Percentiles rank a stretch among this genome's conserved stretches.
Evolutionary conservation across 2,113 vertebrate genomes (phyloP).

Genomic region (Antigone vipio): DNA sequence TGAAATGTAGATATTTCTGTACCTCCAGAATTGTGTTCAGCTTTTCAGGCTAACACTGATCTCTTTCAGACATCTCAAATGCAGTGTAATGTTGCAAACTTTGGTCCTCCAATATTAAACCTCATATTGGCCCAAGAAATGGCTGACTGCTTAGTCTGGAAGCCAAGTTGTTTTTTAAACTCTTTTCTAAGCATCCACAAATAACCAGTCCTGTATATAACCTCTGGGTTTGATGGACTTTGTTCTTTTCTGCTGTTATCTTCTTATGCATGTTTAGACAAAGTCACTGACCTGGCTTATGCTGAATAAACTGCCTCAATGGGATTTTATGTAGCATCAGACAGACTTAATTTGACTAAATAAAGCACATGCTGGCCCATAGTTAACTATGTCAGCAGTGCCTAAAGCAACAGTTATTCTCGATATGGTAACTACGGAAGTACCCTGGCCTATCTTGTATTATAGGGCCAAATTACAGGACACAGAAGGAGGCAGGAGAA

Average conservation of each 20-base stretch:
- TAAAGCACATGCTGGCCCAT: background rate
- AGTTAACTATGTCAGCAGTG: background rate
- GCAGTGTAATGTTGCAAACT: background rate
- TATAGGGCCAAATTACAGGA: background rate
- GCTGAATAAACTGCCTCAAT: background rate
- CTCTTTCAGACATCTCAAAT: background rate
- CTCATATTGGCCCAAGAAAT: background rate
- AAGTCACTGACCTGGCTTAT: background rate
- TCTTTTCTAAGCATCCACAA: background rate
- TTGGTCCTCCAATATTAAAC: background rate
- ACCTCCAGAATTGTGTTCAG: background rate
- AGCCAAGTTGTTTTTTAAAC: background rate
- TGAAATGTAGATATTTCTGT: background rate
- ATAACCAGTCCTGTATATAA: background rate
- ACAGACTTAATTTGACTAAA: background rate
- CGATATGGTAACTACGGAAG: background rate
- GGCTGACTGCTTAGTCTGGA: background rate
- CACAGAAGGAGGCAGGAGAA: background rate
- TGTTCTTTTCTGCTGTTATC: background rate
- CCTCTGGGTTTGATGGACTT: background rate
- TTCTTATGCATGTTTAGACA: background rate
- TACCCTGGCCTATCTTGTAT: background rate
- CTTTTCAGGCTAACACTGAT: background rate
- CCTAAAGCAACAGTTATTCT: background rate
- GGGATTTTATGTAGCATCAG: background rate